Evolutionary conservation across 2,113 vertebrate genomes (phyloP), one percentile per base, ranked within the genome.

Genomic region (Saccopteryx leptura): DNA sequence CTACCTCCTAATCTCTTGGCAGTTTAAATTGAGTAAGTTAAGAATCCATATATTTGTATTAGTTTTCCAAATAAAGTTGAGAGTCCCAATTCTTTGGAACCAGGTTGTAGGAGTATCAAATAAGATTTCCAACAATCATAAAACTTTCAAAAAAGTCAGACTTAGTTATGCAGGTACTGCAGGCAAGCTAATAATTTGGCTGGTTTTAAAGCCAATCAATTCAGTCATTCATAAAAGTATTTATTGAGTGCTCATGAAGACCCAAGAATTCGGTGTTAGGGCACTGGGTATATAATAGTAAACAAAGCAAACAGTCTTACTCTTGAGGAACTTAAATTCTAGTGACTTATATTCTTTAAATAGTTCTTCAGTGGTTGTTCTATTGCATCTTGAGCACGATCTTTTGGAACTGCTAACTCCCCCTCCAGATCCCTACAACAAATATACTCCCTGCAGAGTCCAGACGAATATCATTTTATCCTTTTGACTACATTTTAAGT

Each of bases 221-320:
- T 68, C 18, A 66, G 8, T 60, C 21, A 88, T 65, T 96, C 28
- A 84, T 60, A 75, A 88, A 94, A 88, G 28, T 72, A 54, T 24
- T 50, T 80, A 39, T 5, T 76, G 23, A 88, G 19, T 65, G 15
- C 26, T 92, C 92, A 72, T 46, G 54, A 76, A 92, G 65, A 85
- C 10, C 10, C 66, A 88, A 68, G 17, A 63, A 52, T 58, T 56
- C 52, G 28, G 12, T 75, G 68, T 33, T 28, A 81, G 21, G 46
- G 12, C 4, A 19, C 50, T 74, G 4, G 23, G 31, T 93, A 81
- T 39, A 63, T 3, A 74, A 18, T 18, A 89, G 28, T 52, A 89
- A 93, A 74, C 28, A 88, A 91, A 90, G 23, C 46, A 91, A 96
- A 48, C 58, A 78, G 71, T 8, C n/a, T 10, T 50, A 76, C 18